Base-by-base conservation (phyloP, 2,797 vertebrate species). In the Echeneis naucrates region DNA sequence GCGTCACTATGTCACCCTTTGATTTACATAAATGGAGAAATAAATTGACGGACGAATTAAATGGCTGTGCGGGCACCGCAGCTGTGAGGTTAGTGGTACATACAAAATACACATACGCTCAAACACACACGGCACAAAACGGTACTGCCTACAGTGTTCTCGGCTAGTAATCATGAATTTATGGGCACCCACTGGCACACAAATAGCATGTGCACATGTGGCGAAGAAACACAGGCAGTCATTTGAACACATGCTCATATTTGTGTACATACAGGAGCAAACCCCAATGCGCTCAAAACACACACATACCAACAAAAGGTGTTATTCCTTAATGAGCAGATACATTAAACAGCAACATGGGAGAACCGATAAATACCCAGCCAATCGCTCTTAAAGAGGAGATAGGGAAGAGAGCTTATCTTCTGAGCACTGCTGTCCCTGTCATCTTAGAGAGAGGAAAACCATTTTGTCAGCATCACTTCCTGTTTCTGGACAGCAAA, bases 291-390 rank as follows among this genome's bases (percentile, higher is more conserved):
- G 24, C 14, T 35, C 47, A 33, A 30, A 67, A 50, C 47, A 55
- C 56, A 35, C 54, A 30, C 52, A 51, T 57, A 68, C 33, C 50
- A 65, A 65, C 60, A 81, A 45, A 70, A 54, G 68, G 75, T 77
- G 75, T 56, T 75, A 57, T 77, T 81, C 72, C 76, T 77, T 88
- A 89, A 92, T 86, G 87, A 91, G 85, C 71, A 66, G 77, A 86
- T 75, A 74, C 88, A 89, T 89, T 89, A 87, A 89, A 85, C 67
- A 63, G 69, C 77, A 72, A 78, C 78, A 65, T 65, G 78, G 67
- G 81, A 80, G 59, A 84, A 83, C 53, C 78, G 84, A 82, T 87
- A 87, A 92, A 89, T 85, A 81, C 51, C 27, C 68, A 77, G 66
- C 63, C 77, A 82, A 81, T 80, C 32, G 24, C 71, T 87, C 62